These are phyloP conservation scores for Bombus confusus DNA, from an alignment of 1,140 invertebrate genomes.

Conservation along the genomic window DNA sequence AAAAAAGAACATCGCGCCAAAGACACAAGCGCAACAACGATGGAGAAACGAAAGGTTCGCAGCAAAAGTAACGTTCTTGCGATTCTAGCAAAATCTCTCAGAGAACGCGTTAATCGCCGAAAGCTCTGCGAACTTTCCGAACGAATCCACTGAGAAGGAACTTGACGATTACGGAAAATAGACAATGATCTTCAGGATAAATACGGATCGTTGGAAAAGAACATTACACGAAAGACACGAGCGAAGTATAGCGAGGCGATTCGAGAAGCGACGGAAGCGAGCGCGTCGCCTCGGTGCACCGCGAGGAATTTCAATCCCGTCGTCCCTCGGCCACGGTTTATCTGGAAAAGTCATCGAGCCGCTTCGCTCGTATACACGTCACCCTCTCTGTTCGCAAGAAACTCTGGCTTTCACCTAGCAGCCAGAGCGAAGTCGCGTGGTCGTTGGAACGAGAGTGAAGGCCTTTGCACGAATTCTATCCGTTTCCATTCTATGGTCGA, in stretches of 20 bases:
- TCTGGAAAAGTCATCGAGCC: conserved; percentile 37
- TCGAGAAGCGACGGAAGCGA: conserved; percentile 13
- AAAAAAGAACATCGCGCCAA: background rate
- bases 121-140: too few species aligned
- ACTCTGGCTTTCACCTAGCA: conserved; percentile 26
- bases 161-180: too few species aligned
- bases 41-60: too few species aligned
- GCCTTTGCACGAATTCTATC: conserved; percentile 8
- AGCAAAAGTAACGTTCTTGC: too few species aligned
- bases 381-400: conserved; percentile 18
- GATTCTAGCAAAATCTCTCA: too few species aligned
- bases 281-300: conserved; percentile 9
- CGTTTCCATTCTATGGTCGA: background rate
- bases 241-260: background rate
- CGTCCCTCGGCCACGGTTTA: conserved; percentile 15
- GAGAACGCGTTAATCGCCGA: too few species aligned
- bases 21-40: background rate
- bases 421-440: background rate
- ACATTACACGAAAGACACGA: background rate
- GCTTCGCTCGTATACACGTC: conserved; percentile 21
- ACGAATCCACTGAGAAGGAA: too few species aligned
- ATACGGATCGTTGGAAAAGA: too few species aligned
- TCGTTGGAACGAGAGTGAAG: background rate
- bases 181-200: too few species aligned
- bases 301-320: conserved; percentile 35